Conservation (phyloP, 2,113 vertebrate genomes). For the Sorex araneus region DNA sequence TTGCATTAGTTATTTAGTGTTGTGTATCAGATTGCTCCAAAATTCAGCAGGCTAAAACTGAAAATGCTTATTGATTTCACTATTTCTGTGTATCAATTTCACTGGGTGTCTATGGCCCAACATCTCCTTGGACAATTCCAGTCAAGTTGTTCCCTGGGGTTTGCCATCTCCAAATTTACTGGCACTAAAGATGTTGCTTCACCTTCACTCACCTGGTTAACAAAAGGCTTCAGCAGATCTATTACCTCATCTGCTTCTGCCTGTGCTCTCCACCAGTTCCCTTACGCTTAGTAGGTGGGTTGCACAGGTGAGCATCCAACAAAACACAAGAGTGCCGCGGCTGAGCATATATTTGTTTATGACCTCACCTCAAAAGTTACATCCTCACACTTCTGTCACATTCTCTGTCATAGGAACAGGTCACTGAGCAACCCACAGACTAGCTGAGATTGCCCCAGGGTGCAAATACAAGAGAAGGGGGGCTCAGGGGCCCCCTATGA, state of each 20-base stretch:
- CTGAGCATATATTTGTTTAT: background rate
- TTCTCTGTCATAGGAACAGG: conserved; percentile 15
- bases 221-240: background rate
- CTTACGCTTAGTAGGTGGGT: background rate
- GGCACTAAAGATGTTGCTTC: background rate
- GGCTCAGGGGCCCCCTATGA: no score
- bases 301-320: background rate
- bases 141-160: background rate
- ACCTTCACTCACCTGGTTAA: background rate
- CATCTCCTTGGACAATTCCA: background rate
- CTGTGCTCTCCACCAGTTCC: background rate
- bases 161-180: background rate
- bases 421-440: background rate
- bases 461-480: background rate
- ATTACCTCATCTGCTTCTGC: background rate
- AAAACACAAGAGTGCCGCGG: background rate
- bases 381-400: background rate
- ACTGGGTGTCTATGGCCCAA: background rate
- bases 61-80: background rate
- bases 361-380: background rate
- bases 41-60: background rate
- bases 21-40: background rate
- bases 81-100: background rate
- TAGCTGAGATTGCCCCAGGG: background rate
- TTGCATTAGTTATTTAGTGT: background rate